Evolutionary conservation across 2,797 vertebrate species (phyloP).

Genomic region (Anas flavirostris): DNA sequence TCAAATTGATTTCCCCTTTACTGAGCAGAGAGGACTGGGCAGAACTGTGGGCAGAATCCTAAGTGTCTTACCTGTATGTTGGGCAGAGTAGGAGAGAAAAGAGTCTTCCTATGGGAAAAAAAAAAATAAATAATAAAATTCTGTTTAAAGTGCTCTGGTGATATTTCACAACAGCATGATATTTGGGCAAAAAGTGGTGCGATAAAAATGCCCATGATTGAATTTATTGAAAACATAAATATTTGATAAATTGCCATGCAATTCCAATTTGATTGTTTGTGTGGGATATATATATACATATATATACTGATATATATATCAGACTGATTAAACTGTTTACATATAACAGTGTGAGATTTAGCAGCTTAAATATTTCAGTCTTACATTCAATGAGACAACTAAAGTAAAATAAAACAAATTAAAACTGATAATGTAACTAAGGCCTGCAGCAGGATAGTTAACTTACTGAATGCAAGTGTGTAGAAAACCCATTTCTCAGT

Average conservation of each 20-base stretch:
- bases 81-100: neutral
- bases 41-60: neutral
- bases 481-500: constrained; percentile 14
- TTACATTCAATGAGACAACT: neutral
- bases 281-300: neutral
- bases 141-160: neutral
- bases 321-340: too few species aligned
- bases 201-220: neutral
- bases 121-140: neutral
- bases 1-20: neutral
- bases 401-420: neutral
- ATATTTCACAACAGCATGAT: neutral
- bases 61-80: neutral
- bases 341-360: neutral
- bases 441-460: neutral
- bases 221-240: neutral
- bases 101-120: neutral
- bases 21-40: neutral
- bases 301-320: too few species aligned
- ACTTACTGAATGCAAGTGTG: neutral
- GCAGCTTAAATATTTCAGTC: neutral
- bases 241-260: neutral
- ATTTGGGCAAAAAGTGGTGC: neutral
- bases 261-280: neutral
- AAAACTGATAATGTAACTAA: neutral